Conservation (phyloP, 2,113 vertebrate genomes). For the Onychostoma macrolepis region DNA sequence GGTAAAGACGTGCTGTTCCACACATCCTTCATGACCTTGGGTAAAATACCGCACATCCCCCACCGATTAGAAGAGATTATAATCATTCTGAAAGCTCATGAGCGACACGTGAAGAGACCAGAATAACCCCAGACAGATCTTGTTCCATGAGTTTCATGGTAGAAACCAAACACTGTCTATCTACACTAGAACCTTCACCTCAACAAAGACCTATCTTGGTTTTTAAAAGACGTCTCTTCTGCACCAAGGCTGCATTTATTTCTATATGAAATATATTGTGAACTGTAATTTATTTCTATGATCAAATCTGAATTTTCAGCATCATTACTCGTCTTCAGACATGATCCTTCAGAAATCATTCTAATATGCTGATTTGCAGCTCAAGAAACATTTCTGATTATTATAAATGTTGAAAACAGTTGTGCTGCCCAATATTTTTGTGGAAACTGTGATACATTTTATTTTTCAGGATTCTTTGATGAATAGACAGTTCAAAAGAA, state of each 20-base stretch:
- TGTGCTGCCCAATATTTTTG: not conserved
- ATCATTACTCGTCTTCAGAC: not conserved
- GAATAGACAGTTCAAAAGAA: not conserved
- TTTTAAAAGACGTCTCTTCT: not conserved
- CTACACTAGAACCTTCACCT: not conserved
- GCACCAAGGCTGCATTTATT: not conserved
- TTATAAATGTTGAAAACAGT: not conserved
- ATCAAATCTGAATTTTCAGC: not conserved
- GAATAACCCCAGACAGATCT: not conserved
- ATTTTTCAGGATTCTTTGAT: not conserved
- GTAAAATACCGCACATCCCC: not conserved
- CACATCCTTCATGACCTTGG: not conserved
- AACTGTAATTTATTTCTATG: not conserved
- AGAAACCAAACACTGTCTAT: not conserved
- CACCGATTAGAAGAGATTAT: conserved; percentile 14
- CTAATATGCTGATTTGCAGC: not conserved
- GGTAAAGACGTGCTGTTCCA: conserved; percentile 15
- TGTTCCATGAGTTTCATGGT: not conserved
- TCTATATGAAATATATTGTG: not conserved
- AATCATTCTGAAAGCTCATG: not conserved
- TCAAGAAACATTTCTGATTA: not conserved
- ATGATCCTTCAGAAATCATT: not conserved
- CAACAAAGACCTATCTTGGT: not conserved
- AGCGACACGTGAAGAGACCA: not conserved
- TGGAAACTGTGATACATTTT: not conserved